These are phyloP conservation scores for Eptatretus burgeri DNA, from an alignment of 2,113 vertebrate genomes.

Conservation along the genomic window DNA sequence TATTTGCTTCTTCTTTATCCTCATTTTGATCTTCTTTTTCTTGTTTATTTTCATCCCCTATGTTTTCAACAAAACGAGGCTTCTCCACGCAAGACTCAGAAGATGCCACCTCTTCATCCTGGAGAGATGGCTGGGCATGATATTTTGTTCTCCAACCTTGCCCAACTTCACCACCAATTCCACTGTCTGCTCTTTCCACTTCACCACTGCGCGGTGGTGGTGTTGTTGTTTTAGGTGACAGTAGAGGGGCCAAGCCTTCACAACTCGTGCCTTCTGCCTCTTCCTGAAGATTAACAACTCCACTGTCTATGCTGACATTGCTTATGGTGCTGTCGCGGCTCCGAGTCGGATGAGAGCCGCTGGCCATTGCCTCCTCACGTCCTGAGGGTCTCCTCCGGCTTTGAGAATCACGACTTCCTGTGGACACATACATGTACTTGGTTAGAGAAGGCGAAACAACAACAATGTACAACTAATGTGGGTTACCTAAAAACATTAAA, in stretches of 20 bases:
- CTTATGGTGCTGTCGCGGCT: conserved; percentile 13
- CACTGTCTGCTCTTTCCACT: conserved; percentile 45
- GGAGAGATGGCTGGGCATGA: conserved; percentile 11
- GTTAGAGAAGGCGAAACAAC: too few species aligned
- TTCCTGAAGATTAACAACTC: conserved; percentile 36
- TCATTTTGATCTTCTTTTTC: neutral
- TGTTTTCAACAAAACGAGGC: too few species aligned
- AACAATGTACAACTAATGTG: too few species aligned
- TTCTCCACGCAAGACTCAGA: conserved; percentile 15
- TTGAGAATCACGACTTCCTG: too few species aligned
- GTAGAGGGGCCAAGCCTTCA: conserved; percentile 15
- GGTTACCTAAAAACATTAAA: too few species aligned
- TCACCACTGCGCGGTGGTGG: conserved; percentile 13
- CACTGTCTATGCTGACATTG: conserved; percentile 52
- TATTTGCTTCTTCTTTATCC: neutral
- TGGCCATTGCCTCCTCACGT: too few species aligned
- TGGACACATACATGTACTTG: too few species aligned
- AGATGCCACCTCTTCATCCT: neutral
- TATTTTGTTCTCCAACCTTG: conserved; percentile 27
- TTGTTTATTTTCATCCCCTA: conserved; percentile 9
- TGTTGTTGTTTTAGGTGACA: neutral
- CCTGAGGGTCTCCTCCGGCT: too few species aligned
- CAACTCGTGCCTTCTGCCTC: conserved; percentile 22
- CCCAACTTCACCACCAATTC: conserved; percentile 34
- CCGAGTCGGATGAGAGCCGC: too few species aligned